Base-by-base conservation (phyloP, 2,888 invertebrate genomes). In the Mythimna loreyi region DNA sequence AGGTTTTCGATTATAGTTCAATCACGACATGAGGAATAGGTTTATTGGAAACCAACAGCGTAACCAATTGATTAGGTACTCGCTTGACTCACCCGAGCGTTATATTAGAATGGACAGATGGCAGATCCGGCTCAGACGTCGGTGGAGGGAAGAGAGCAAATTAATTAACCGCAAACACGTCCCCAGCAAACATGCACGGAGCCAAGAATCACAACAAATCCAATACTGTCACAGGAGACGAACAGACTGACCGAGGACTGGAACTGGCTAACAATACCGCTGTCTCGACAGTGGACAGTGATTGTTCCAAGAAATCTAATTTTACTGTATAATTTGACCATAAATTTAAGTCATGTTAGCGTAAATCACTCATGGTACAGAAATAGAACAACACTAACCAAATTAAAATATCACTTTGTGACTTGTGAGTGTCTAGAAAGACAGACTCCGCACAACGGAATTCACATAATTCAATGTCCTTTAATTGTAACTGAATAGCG, bases 1-100 rank as follows among this genome's bases (percentile, higher is more conserved):
- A 86, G 86, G 77, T 79, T 77, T 84, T 83, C 83, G 80, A 87
- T 86, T 88, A 86, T 84, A 85, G 75, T 85, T 81, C 83, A 88
- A 89, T 89, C 89, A 88, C 87, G 86, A 87, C 65, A 76, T 80
- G 72, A 81, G 72, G 79, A 81, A 87, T 88, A 84, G 83, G 84
- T 86, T 86, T 82, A 85, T 85, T 88, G 84, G 84, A 84, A 90
- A 85, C 86, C 87, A 85, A 86, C 86, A 84, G 86, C 87, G 91
- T 87, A 87, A 86, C 90, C 86, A 86, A 92, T 92, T 90, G 91
- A 92, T 92, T 92, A 83, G 83, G 82, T 85, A 89, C 83, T 87
- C 77, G 86, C 82, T 86, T 82, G 85, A 85, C 76, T 88, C 87
- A 82, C 81, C 82, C 84, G 82, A 86, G 87, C 89, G 88, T 83